Base-by-base conservation (phyloP, 2,797 vertebrate species). In the Nyctibius grandis region DNA sequence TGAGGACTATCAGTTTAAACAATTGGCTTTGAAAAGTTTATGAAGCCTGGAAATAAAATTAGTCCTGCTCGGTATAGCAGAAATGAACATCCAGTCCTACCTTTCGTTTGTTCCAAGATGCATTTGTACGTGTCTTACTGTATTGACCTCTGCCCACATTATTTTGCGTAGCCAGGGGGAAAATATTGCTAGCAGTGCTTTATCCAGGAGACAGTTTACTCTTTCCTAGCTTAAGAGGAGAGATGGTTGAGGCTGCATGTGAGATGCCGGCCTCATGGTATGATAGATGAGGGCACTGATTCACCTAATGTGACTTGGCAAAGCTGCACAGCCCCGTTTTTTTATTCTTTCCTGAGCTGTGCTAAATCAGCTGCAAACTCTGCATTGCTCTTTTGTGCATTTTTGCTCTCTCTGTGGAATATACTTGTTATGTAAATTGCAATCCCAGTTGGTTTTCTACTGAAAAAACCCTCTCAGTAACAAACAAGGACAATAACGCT, bases 281-380 rank as follows among this genome's bases (percentile, higher is more conserved):
- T 51, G 48, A 48, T 63, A 45, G 59, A 69, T 21, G 53, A 76
- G 87, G 65, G 74, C 64, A 50, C 67, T 18, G 76, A 88, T 94
- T 95, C 78, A 83, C 93, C 90, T 86, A 33, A 69, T 63, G 67
- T 57, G 73, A 44, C 64, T 83, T 93, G 94, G 89, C 89, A 95
- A 38, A 86, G 63, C 88, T 75, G n/a, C 9, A 47, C 64, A 88
- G 77, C 59, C 40, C 57, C 12, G 29, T n/a, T 90, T 31, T 88
- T 92, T 85, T 63, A 56, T 90, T 56, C 60, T 75, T 64, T 76
- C 73, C 87, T 36, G 72, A 70, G 85, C 94, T 81, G 68, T 79
- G 88, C 91, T 97, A 89, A 92, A 72, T 96, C 93, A 95, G 68
- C 92, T 96, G 90, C 94, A 93, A 79, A 91, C 53, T 84, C 80